These are phyloP conservation scores for Gallinago solitaria DNA, from an alignment of 2,797 vertebrate genomes.

Conservation along the genomic window DNA sequence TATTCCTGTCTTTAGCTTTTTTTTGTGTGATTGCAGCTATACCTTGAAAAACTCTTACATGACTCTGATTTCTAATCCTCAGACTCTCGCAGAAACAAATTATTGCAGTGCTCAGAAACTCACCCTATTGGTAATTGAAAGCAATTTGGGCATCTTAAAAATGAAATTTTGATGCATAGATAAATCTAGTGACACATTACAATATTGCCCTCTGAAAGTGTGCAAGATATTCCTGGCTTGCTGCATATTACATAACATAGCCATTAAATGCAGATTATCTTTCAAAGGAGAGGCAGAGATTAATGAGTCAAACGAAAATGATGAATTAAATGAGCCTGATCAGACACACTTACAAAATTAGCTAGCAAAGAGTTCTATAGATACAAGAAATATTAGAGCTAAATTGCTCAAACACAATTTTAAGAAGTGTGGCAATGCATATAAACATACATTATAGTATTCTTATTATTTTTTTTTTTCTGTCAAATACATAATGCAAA, in stretches of 20 bases:
- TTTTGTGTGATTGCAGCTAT: background rate
- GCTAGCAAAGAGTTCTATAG: conserved; percentile 38
- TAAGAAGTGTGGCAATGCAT: conserved; percentile 29
- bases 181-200: conserved; percentile 49
- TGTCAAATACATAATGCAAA: conserved; percentile 4
- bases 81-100: conserved; percentile 4
- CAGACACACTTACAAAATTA: conserved; percentile 67
- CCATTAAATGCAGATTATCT: conserved; percentile 75
- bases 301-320: conserved; percentile 75
- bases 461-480: conserved; percentile 33
- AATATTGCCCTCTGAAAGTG: conserved; percentile 35
- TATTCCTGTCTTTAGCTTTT: conserved; percentile 10
- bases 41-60: background rate
- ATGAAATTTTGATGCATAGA: conserved; percentile 61
- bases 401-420: conserved; percentile 64
- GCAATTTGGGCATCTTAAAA: conserved; percentile 57
- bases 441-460: conserved; percentile 31
- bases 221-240: conserved; percentile 51
- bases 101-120: conserved; percentile 35
- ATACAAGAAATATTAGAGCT: conserved; percentile 62
- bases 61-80: conserved; percentile 34
- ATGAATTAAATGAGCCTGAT: conserved; percentile 70
- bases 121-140: conserved; percentile 54
- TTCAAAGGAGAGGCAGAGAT: conserved; percentile 73
- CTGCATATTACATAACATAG: conserved; percentile 69